phyloP scores from a whole-genome alignment of 2,888 invertebrate species.

The Tanypteryx hageni region DNA sequence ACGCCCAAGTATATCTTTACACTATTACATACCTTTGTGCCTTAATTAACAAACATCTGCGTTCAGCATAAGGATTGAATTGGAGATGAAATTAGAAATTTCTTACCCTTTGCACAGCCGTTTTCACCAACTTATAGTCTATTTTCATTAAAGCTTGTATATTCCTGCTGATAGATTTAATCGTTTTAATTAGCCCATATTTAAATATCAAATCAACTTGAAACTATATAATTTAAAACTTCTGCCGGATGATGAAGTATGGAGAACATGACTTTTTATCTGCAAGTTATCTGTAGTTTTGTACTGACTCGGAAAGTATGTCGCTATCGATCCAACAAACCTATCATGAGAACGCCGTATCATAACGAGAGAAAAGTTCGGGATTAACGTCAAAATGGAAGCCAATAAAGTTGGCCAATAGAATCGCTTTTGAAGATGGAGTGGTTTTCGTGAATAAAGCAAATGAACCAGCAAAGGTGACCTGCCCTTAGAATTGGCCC shows the following conservation, averaged over 20 bases:
- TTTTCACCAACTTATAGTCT: no score
- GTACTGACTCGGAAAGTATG: not conserved
- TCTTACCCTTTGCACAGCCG: no score
- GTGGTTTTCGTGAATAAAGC: slow-evolving; percentile 17
- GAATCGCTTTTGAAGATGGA: slow-evolving; percentile 11
- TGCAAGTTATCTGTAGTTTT: not conserved
- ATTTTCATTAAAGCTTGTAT: no score
- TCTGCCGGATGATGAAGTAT: not conserved
- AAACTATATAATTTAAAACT: not conserved
- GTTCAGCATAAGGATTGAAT: no score
- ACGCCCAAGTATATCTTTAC: no score
- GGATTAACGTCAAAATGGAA: slow-evolving; percentile 38
- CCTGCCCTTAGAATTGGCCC: not conserved
- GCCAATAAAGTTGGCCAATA: slow-evolving; percentile 40
- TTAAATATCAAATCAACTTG: not conserved
- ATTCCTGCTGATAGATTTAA: no score
- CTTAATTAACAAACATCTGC: no score
- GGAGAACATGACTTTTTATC: not conserved
- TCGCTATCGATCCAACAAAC: slow-evolving; percentile 9
- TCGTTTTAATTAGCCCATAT: not conserved
- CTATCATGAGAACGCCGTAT: not conserved
- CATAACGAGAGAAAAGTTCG: slow-evolving; percentile 32
- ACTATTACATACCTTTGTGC: no score
- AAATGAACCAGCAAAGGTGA: not conserved
- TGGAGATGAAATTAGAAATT: no score